Percentiles rank a stretch among this genome's conserved stretches.
These are phyloP conservation scores for Emydocephalus ijimae DNA, from an alignment of 2,113 vertebrate genomes.

Conservation along the genomic window DNA sequence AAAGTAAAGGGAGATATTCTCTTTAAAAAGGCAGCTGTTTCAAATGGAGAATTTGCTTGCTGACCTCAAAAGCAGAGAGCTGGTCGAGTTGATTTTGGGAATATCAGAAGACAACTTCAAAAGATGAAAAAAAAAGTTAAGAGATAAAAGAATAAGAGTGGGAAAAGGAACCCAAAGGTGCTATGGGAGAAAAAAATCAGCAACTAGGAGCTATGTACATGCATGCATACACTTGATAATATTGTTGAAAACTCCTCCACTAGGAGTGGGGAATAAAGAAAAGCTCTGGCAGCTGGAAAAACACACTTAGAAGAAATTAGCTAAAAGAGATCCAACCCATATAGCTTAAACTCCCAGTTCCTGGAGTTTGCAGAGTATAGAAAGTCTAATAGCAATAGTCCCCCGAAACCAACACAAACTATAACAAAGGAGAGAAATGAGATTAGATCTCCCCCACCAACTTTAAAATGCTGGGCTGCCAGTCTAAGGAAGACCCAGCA, in stretches of 20 bases:
- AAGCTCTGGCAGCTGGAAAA: neutral
- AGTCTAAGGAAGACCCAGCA: neutral
- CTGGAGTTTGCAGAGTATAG: neutral
- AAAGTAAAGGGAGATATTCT: neutral
- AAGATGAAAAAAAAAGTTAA: neutral
- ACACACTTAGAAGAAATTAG: neutral
- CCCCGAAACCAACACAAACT: neutral
- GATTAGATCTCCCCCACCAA: neutral
- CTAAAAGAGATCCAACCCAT: neutral
- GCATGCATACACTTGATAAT: neutral
- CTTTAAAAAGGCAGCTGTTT: neutral
- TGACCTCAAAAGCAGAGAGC: neutral
- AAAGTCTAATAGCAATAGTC: neutral
- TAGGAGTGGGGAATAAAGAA: neutral
- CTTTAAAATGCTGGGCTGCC: neutral
- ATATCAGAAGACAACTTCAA: neutral
- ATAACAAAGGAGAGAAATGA: neutral
- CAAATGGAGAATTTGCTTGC: neutral
- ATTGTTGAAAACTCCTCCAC: neutral
- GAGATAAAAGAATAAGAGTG: neutral
- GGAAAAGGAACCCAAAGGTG: neutral
- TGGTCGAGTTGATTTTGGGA: neutral
- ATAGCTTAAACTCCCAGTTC: neutral
- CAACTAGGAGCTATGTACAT: neutral
- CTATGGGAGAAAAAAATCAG: neutral